These are phyloP conservation scores for Catharus bicknelli DNA, from an alignment of 2,113 vertebrate species.

Conservation along the genomic window DNA sequence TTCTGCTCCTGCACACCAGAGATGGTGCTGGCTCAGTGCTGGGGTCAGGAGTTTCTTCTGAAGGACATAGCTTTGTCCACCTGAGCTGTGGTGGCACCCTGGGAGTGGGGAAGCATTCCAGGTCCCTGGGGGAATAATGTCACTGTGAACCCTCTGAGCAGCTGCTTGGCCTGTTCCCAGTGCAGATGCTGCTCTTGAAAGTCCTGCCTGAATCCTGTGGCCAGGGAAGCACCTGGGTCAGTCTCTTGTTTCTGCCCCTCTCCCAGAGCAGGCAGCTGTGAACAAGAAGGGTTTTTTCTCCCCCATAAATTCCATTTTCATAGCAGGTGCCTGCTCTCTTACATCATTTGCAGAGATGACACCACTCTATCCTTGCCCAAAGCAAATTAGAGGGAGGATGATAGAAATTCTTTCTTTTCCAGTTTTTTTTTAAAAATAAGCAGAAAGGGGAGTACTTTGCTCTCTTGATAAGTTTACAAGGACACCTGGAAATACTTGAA, in stretches of 20 bases:
- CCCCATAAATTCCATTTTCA: neutral
- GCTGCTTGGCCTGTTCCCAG: neutral
- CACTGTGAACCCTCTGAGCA: neutral
- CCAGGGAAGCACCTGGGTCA: neutral
- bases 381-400: neutral
- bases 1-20: neutral
- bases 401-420: neutral
- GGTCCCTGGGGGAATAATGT: neutral
- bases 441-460: neutral
- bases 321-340: neutral
- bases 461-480: neutral
- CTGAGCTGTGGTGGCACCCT: neutral
- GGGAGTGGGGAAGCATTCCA: neutral
- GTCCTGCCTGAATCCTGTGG: neutral
- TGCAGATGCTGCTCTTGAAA: neutral
- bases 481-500: neutral
- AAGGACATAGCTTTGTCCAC: neutral
- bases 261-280: neutral
- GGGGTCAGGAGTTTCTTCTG: neutral
- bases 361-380: neutral
- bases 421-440: neutral
- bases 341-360: neutral
- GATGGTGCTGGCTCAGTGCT: neutral
- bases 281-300: rapidly evolving
- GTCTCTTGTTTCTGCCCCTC: neutral